Evolutionary conservation across 2,888 invertebrate species (phyloP).

Genomic region (Leptinotarsa tumamoca): DNA sequence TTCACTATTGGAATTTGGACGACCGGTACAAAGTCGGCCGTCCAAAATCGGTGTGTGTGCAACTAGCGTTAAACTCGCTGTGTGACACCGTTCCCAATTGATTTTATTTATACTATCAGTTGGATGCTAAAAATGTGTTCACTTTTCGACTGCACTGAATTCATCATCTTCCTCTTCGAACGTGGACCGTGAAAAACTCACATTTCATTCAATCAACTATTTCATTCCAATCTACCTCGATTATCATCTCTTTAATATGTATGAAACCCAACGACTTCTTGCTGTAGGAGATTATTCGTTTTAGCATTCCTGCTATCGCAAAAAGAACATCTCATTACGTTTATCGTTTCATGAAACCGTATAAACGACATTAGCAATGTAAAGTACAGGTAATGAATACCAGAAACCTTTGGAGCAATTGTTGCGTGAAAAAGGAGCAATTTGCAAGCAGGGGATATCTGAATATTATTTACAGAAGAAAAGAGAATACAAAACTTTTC

Average conservation of each 20-base stretch:
- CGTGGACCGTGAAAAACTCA: neutral
- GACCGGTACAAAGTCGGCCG: too few species aligned
- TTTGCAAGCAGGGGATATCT: conserved; percentile 9
- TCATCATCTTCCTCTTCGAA: neutral
- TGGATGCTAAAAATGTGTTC: too few species aligned
- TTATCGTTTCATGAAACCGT: conserved; percentile 4
- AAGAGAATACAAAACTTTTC: conserved; percentile 5
- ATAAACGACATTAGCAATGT: conserved; percentile 14
- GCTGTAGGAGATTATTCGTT: conserved; percentile 1
- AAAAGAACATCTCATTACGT: conserved; percentile 6
- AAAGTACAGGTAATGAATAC: conserved; percentile 19
- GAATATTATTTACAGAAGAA: conserved; percentile 10
- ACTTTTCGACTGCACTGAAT: too few species aligned
- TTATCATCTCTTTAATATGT: conserved; percentile 10
- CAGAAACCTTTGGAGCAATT: conserved; percentile 10
- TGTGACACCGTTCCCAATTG: too few species aligned
- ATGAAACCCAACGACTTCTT: neutral
- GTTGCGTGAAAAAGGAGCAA: conserved; percentile 15
- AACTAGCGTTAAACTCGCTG: too few species aligned
- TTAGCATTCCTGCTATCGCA: neutral
- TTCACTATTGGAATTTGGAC: too few species aligned
- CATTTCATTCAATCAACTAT: neutral
- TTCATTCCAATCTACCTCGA: neutral
- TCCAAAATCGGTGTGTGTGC: too few species aligned
- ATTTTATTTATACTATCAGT: too few species aligned